Conservation (phyloP, 2,888 invertebrate genomes). For the Diaphora mendica region DNA sequence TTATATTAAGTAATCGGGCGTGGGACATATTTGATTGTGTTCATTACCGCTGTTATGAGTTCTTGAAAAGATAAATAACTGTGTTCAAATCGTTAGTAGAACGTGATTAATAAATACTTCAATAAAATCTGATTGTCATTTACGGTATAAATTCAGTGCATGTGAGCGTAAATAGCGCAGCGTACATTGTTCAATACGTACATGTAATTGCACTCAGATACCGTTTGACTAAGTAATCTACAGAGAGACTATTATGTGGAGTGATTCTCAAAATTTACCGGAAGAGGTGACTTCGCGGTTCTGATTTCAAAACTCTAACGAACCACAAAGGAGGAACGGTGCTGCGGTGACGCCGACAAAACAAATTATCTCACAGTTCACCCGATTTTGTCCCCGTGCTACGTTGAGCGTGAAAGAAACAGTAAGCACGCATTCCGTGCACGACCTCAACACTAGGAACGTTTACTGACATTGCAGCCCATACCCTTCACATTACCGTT, state of each 20-base stretch:
- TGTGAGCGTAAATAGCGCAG: slow-evolving; percentile 27
- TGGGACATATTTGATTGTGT: slow-evolving; percentile 9
- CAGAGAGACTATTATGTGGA: slow-evolving; percentile 57
- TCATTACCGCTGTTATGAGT: slow-evolving; percentile 15
- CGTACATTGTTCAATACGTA: slow-evolving; percentile 45
- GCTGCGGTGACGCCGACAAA: slow-evolving; percentile 60
- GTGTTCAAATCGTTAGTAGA: slow-evolving; percentile 11
- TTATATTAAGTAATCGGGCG: slow-evolving; percentile 32
- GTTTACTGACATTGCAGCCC: slow-evolving; percentile 39
- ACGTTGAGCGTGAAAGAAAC: slow-evolving; percentile 41
- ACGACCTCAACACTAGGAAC: slow-evolving; percentile 14
- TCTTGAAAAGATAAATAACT: slow-evolving; percentile 17
- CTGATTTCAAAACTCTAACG: slow-evolving; percentile 60
- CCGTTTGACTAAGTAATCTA: slow-evolving; percentile 55
- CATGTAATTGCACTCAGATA: slow-evolving; percentile 55
- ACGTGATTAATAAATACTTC: slow-evolving; percentile 17
- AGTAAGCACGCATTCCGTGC: slow-evolving; percentile 42
- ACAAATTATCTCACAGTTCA: slow-evolving; percentile 43
- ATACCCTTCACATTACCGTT: slow-evolving; percentile 37
- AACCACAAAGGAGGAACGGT: slow-evolving; percentile 66
- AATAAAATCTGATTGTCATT: slow-evolving; percentile 26
- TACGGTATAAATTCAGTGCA: slow-evolving; percentile 25
- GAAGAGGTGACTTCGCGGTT: slow-evolving; percentile 60
- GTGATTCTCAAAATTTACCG: slow-evolving; percentile 62
- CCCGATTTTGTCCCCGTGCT: slow-evolving; percentile 20